Conservation (phyloP, 2,888 invertebrate species). For the Clivina fossor region DNA sequence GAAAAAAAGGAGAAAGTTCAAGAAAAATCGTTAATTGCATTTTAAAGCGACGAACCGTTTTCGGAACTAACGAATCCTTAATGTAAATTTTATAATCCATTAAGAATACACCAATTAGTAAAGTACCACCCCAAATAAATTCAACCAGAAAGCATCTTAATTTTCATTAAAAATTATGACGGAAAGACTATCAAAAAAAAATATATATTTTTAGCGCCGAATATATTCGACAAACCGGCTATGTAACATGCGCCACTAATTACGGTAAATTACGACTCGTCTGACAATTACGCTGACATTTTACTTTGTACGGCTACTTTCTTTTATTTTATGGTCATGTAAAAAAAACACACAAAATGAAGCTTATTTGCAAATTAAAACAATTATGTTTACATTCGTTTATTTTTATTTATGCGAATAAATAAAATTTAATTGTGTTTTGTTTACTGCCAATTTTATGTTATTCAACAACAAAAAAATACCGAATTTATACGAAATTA, state of each 20-base stretch:
- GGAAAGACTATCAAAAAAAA: constrained; percentile 18
- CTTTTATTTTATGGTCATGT: constrained; percentile 6
- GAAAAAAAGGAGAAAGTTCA: constrained; percentile 9
- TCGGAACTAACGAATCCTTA: constrained; percentile 5
- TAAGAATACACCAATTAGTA: constrained; percentile 34
- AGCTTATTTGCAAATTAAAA: background rate
- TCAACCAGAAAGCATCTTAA: constrained; percentile 22
- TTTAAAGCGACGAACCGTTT: background rate
- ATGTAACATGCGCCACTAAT: constrained; percentile 12
- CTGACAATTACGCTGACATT: too few species aligned
- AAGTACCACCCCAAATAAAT: constrained; percentile 31
- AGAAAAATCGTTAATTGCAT: constrained; percentile 23
- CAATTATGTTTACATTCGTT: too few species aligned
- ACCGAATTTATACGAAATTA: too few species aligned
- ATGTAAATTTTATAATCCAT: constrained; percentile 34
- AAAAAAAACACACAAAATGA: constrained; percentile 8
- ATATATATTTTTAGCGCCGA: constrained; percentile 9
- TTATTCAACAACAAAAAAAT: background rate
- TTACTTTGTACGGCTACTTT: constrained; percentile 13
- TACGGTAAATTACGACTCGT: constrained; percentile 15
- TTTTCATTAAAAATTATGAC: constrained; percentile 16
- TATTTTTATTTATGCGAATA: too few species aligned
- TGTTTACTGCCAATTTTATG: constrained; percentile 1
- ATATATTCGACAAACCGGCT: constrained; percentile 1
- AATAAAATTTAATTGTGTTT: constrained; percentile 8